Evolutionary conservation across 2,797 vertebrate species (phyloP).

Genomic region (Psittacula derbiana): DNA sequence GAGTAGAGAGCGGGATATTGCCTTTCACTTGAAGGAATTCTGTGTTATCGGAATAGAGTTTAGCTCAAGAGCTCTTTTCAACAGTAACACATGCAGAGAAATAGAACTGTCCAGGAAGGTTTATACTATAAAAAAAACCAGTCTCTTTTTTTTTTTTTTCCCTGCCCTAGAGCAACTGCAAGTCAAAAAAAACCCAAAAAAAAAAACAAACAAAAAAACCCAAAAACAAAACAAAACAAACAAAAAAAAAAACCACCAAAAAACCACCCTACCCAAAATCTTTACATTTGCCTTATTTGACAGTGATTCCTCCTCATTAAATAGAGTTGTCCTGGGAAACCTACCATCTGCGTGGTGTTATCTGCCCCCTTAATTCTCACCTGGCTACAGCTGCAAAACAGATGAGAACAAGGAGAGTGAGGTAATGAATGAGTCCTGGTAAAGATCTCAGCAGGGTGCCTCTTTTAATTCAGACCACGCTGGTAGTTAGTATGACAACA

Average conservation of each 20-base stretch:
- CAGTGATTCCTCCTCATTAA: neutral
- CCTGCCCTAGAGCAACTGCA: neutral
- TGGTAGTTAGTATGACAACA: conserved; percentile 11
- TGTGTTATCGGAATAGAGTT: neutral
- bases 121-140: neutral
- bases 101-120: neutral
- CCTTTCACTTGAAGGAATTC: neutral
- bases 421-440: conserved; percentile 31
- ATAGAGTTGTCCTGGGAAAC: conserved; percentile 23
- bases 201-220: too few species aligned
- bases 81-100: neutral
- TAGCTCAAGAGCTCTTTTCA: neutral
- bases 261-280: neutral
- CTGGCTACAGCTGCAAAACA: conserved; percentile 48
- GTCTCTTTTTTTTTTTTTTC: too few species aligned
- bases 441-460: neutral
- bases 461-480: conserved; percentile 1
- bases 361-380: conserved; percentile 59
- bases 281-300: neutral
- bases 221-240: too few species aligned
- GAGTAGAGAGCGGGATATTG: neutral
- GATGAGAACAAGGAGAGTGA: conserved; percentile 29
- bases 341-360: conserved; percentile 41
- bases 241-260: neutral
- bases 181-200: neutral